A percentile compares a stretch with the other conserved stretches of the same genome.
Evolutionary conservation across 2,888 invertebrate species (phyloP).

Genomic region (Diarsia dahlii): DNA sequence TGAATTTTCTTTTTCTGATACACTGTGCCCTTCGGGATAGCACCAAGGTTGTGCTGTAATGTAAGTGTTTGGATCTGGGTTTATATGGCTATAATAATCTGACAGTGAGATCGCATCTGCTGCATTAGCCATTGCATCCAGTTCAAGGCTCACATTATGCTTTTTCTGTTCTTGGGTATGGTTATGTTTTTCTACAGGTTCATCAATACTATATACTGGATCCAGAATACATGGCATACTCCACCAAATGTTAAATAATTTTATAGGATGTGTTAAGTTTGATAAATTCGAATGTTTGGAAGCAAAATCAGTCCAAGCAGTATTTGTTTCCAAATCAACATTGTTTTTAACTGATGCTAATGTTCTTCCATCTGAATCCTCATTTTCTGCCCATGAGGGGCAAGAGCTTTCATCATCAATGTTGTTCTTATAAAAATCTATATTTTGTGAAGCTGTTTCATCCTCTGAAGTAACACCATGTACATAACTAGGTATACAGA

Average conservation of each 20-base stretch:
- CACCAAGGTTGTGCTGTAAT: constrained; percentile 81
- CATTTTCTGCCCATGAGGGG: constrained; percentile 82
- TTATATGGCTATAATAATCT: constrained; percentile 72
- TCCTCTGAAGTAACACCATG: constrained; percentile 67
- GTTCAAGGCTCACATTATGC: constrained; percentile 56
- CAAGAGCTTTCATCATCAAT: constrained; percentile 83
- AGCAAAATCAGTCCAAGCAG: constrained; percentile 69
- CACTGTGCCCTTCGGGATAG: constrained; percentile 77
- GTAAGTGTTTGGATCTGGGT: constrained; percentile 63
- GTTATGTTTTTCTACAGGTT: constrained; percentile 51
- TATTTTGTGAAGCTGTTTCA: constrained; percentile 69
- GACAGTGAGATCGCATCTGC: constrained; percentile 85
- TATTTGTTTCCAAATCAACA: constrained; percentile 54
- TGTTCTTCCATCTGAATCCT: constrained; percentile 71
- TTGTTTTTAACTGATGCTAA: constrained; percentile 41
- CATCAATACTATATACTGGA: constrained; percentile 36
- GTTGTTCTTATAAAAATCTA: constrained; percentile 69
- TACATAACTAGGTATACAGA: constrained; percentile 91
- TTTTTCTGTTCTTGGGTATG: constrained; percentile 57
- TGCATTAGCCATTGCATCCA: constrained; percentile 75
- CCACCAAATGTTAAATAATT: constrained; percentile 84
- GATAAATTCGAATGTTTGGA: constrained; percentile 62
- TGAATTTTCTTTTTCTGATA: constrained; percentile 80
- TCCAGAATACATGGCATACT: constrained; percentile 76
- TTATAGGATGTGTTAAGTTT: constrained; percentile 59